A percentile compares a stretch with the other conserved stretches of the same genome.
These are phyloP conservation scores for Suillia variegata DNA, from an alignment of 2,888 invertebrate species.

Conservation along the genomic window DNA sequence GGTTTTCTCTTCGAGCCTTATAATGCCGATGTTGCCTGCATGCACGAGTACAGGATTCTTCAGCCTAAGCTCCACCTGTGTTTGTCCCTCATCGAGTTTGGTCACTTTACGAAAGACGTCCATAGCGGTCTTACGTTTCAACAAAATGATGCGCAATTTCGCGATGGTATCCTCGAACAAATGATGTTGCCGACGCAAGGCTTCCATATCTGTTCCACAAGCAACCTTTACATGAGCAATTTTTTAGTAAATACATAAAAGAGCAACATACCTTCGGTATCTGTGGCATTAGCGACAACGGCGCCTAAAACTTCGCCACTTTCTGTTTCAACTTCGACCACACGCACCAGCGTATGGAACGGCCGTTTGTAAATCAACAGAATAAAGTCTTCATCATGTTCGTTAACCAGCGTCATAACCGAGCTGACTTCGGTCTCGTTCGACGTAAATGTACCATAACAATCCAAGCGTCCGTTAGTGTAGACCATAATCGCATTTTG, in stretches of 20 bases:
- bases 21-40: slow-evolving; percentile 35
- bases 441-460: slow-evolving; percentile 45
- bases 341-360: slow-evolving; percentile 38
- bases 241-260: too few species aligned
- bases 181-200: slow-evolving; percentile 45
- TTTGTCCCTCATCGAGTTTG: slow-evolving; percentile 14
- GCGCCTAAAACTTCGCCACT: slow-evolving; percentile 31
- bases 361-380: slow-evolving; percentile 38
- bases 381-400: slow-evolving; percentile 41
- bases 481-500: slow-evolving; percentile 43
- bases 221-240: too few species aligned
- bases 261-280: slow-evolving; percentile 29
- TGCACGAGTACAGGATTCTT: slow-evolving; percentile 27
- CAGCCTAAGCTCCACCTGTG: slow-evolving; percentile 13
- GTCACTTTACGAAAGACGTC: slow-evolving; percentile 37
- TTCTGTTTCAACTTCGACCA: slow-evolving; percentile 46
- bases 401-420: slow-evolving; percentile 39
- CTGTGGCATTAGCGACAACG: slow-evolving; percentile 12
- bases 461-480: slow-evolving; percentile 47
- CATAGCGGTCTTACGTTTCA: slow-evolving; percentile 41
- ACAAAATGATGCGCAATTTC: slow-evolving; percentile 40
- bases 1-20: slow-evolving; percentile 33
- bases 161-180: slow-evolving; percentile 45
- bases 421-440: slow-evolving; percentile 36
- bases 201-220: slow-evolving; percentile 39